Conservation (phyloP, 2,113 vertebrate genomes). For the Diadophis punctatus region DNA sequence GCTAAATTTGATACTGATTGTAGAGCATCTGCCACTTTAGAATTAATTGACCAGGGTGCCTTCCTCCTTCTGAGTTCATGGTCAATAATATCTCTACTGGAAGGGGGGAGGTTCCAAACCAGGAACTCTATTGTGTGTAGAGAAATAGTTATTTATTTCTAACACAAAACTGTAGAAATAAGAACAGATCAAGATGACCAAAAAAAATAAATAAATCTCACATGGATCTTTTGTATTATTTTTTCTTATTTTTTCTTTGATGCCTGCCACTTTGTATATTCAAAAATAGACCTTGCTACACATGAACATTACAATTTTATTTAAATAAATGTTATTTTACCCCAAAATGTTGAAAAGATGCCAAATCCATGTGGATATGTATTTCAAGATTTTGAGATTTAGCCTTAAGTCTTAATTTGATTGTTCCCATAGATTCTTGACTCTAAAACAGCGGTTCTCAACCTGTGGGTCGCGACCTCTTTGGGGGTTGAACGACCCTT, state of each 20-base stretch:
- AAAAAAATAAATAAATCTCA: neutral
- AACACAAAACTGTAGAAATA: neutral
- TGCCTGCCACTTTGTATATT: neutral
- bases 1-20: neutral
- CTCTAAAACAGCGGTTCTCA: too few species aligned
- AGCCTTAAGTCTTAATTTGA: neutral
- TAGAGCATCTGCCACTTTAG: neutral
- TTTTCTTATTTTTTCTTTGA: neutral
- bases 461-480: too few species aligned
- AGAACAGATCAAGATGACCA: neutral
- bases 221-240: neutral
- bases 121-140: neutral
- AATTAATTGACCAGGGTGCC: neutral
- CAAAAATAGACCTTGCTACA: neutral
- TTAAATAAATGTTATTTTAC: neutral
- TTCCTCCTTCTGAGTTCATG: too few species aligned
- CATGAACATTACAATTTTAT: neutral
- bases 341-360: neutral
- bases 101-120: neutral
- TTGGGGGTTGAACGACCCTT: too few species aligned
- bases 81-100: neutral
- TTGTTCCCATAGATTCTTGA: neutral
- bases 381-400: neutral
- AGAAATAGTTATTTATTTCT: neutral
- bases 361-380: neutral